Base-by-base conservation (phyloP, 2,797 vertebrate species). In the Notolepis coatsorum region DNA sequence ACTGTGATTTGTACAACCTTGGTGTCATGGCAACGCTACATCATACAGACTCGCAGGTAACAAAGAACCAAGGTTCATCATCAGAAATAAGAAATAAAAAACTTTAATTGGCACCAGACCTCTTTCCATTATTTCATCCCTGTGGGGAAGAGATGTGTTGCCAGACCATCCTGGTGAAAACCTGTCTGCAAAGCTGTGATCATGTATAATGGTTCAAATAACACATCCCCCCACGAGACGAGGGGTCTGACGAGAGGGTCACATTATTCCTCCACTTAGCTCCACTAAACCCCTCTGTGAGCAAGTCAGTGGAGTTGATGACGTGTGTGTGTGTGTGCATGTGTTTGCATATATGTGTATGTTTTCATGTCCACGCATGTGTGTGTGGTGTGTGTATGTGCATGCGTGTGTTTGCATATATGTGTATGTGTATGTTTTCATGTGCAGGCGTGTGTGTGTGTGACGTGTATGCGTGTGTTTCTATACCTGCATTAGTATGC, bases 381-480 rank as follows among this genome's bases (percentile, higher is more conserved):
- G 45, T 47, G 12, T 27, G 12, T 47, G 45, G n/a, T 47, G 23
- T 47, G 45, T 47, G 45, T 47, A 13, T 47, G 45, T 48, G 46
- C 15, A 12, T 27, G 23, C 25, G 45, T 47, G 42, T 46, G 42
- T 25, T 21, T 25, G 45, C 15, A 24, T 48, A 24, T 28, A 24
- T 28, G 24, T 28, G 45, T 7, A 1, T 4, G 3, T n/a, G 10
- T 13, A 9, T 5, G 13, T 24, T 7, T 23, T 13, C 2, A 25
- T 25, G 23, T 25, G 46, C 2, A 24, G 1, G 25, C 30, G 47
- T 28, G 47, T n/a, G 21, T 15, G 47, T 15, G 47, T 10, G 10
- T 12, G 8, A 8, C 10, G 43, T 25, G 20, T 28, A 7, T 30
- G 25, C 20, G 28, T 12, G 17, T 50, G 48, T 13, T 13, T 38